Evolutionary conservation across 2,113 vertebrate species (phyloP), one percentile per base, ranked within the genome.

Genomic region (Sebastes schlegelii): DNA sequence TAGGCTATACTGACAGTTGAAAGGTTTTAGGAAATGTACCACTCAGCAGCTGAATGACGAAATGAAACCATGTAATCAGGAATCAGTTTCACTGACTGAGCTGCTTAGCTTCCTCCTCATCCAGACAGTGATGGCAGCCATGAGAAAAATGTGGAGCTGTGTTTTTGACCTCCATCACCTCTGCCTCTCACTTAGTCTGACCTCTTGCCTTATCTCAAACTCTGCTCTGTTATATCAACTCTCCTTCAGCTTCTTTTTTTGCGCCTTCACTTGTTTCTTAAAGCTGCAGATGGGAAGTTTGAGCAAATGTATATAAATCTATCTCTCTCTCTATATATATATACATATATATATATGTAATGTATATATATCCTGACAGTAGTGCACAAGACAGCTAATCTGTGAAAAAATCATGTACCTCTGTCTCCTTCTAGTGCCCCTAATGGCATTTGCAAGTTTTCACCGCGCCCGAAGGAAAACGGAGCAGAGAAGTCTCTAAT

Each of bases 21-120:
- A 71, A 65, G 19, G n/a, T 23, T 57, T 55, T 40, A 65, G 66
- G 51, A 54, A 16, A 81, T 26, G 19, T 6, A n/a, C 1, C n/a
- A n/a, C 45, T 45, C 21, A 6, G 43, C 17, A 34, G 17, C 66
- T 43, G 63, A 61, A 42, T 26, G 52, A 66, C 74, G 64, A 83
- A 74, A 49, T 54, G 65, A 71, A 73, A 73, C n/a, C 82, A 34
- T 83, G 79, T 42, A 57, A 85, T 86, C 68, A 64, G 61, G 58
- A 6, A 66, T 80, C 49, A 21, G 73, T 46, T 60, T 63, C 55
- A 71, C 23, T 61, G 21, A 55, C n/a, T 8, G 60, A 63, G 75
- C 75, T 23, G 17, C 62, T n/a, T 42, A 21, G 51, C 55, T 8
- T 51, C 57, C 21, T 21, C 66, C 55, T 72, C 54, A 72, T 60